Conservation (phyloP, 2,113 vertebrate species). For the Ciconia stormi region DNA sequence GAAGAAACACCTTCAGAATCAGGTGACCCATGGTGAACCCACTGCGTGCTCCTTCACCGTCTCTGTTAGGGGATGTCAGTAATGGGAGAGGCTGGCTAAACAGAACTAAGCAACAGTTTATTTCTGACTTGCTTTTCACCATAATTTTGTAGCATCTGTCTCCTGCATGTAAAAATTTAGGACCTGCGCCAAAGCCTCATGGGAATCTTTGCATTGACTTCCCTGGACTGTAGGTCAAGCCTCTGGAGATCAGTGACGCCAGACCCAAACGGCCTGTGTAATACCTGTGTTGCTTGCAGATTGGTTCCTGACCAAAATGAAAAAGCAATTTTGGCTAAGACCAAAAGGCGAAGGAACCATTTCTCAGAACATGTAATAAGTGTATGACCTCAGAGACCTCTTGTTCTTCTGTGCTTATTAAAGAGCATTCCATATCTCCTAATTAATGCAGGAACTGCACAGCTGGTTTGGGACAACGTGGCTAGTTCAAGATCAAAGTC, state of each 20-base stretch:
- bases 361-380: neutral
- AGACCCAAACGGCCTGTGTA: neutral
- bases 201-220: neutral
- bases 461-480: neutral
- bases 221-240: neutral
- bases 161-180: neutral
- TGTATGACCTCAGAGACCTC: neutral
- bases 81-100: neutral
- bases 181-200: neutral
- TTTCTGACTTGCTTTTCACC: neutral
- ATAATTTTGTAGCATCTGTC: neutral
- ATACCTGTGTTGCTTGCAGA: neutral
- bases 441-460: neutral
- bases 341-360: neutral
- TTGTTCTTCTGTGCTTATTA: neutral
- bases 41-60: neutral
- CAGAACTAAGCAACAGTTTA: neutral
- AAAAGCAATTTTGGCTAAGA: neutral
- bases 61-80: neutral
- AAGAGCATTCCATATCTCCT: neutral
- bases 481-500: neutral
- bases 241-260: neutral
- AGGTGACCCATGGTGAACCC: neutral
- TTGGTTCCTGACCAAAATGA: neutral
- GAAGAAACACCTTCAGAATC: neutral